Evolutionary conservation across 2,888 invertebrate genomes (phyloP), one percentile per base, ranked within the genome.

Genomic region (Entomobrya proxima): DNA sequence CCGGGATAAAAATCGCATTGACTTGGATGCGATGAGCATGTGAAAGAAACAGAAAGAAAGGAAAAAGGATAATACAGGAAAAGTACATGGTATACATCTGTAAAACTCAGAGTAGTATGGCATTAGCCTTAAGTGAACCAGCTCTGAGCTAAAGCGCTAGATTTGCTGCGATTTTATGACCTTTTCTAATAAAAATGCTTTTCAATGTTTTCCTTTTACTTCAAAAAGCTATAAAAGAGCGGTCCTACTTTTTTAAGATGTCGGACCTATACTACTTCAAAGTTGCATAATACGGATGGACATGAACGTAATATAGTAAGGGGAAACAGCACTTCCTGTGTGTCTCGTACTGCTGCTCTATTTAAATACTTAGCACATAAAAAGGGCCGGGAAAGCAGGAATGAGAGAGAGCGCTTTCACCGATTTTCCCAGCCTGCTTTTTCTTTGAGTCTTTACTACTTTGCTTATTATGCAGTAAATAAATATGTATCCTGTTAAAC

Each of bases 131-230:
- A 81, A 79, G 79, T 64, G 67, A 81, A 81, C 58, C 30, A 24
- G 35, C 18, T 58, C 11, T n/a, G 58, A 30, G n/a, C 40, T 75
- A 75, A 44, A 75, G 75, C 75, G 61, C 32, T 32, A 74, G 82
- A 82, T 82, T 82, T 82, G 75, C 82, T 75, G 37, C 75, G 82
- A 82, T 82, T 82, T 75, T 82, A 82, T 82, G 82, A 82, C 82
- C 82, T 82, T 82, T 82, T 82, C 61, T 64, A 82, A 82, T 82
- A 82, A 82, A 82, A 76, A 72, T 40, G 58, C 58, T 58, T 58
- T 58, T 58, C 58, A 58, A 58, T 58, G 67, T 47, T 74, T 74
- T 52, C 35, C 74, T 74, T 52, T 74, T 58, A 24, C 58, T 50
- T 74, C 32, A 74, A 50, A 67, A 67, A 13, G 58, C 18, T 30